phyloP scores from a whole-genome alignment of 2,113 vertebrate species.

The Pimephales promelas region DNA sequence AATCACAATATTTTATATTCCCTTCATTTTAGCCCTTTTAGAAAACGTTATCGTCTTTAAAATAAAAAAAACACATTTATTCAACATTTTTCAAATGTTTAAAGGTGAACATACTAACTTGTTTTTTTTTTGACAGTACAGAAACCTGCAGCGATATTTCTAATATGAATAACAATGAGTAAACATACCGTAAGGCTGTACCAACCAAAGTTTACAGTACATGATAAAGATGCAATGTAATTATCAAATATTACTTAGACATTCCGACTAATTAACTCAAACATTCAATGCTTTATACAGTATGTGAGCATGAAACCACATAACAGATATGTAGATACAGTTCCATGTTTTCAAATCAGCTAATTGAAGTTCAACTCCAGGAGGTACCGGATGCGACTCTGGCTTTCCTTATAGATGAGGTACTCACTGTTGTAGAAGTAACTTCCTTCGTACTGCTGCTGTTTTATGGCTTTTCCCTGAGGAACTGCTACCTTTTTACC shows the following conservation, averaged over 20 bases:
- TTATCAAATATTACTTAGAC: not conserved
- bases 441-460: slow-evolving; percentile 74
- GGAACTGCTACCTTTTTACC: slow-evolving; percentile 81
- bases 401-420: slow-evolving; percentile 89
- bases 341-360: not conserved
- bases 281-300: not conserved
- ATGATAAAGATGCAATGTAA: not conserved
- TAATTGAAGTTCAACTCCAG: slow-evolving; percentile 78
- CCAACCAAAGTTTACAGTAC: not conserved
- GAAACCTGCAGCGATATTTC: not conserved
- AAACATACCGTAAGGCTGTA: not conserved
- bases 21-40: not conserved
- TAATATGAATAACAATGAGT: not conserved
- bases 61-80: not conserved
- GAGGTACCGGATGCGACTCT: slow-evolving; percentile 86
- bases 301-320: not conserved
- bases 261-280: not conserved
- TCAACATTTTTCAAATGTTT: not conserved
- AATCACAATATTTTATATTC: not conserved
- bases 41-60: not conserved
- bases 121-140: not conserved
- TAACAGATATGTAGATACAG: not conserved
- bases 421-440: slow-evolving; percentile 87
- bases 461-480: slow-evolving; percentile 77
- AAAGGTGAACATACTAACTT: not conserved